These are phyloP conservation scores for Philotrypesis tridentata DNA, from an alignment of 1,140 invertebrate genomes.

Conservation along the genomic window DNA sequence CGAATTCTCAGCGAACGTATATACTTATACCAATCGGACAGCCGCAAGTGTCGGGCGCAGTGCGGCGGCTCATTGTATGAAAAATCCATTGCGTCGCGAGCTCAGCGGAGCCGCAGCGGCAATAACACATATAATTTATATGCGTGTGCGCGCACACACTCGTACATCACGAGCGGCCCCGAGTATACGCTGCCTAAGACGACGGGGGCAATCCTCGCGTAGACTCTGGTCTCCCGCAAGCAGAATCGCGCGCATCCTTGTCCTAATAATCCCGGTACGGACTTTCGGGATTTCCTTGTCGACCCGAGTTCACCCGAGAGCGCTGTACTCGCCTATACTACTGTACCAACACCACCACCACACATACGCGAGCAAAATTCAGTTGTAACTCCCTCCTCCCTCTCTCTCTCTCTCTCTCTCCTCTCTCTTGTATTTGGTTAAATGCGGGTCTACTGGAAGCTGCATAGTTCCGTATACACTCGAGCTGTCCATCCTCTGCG, in stretches of 20 bases:
- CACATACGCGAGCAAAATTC: not conserved
- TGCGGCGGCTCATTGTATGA: no score
- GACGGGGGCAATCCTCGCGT: not conserved
- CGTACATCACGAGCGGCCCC: no score
- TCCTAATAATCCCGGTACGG: not conserved
- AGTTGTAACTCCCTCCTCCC: not conserved
- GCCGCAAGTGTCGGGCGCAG: not conserved
- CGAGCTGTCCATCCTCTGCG: not conserved
- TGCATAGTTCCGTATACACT: not conserved
- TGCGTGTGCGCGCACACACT: no score
- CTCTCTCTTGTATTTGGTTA: slow-evolving; percentile 6
- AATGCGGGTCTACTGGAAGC: not conserved
- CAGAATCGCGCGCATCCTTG: not conserved
- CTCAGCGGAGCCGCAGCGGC: no score
- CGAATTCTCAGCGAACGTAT: no score
- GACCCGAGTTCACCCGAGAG: not conserved
- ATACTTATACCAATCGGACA: not conserved
- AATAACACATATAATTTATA: no score
- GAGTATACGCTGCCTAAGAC: not conserved
- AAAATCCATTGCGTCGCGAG: no score
- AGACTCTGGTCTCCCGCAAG: not conserved
- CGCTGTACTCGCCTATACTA: no score
- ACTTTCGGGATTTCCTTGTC: not conserved
- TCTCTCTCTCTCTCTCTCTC: not conserved
- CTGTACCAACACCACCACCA: no score